Percentiles rank a stretch among this genome's conserved stretches.
Evolutionary conservation across 2,888 invertebrate genomes (phyloP).

Genomic region (Phyllotreta striolata): DNA sequence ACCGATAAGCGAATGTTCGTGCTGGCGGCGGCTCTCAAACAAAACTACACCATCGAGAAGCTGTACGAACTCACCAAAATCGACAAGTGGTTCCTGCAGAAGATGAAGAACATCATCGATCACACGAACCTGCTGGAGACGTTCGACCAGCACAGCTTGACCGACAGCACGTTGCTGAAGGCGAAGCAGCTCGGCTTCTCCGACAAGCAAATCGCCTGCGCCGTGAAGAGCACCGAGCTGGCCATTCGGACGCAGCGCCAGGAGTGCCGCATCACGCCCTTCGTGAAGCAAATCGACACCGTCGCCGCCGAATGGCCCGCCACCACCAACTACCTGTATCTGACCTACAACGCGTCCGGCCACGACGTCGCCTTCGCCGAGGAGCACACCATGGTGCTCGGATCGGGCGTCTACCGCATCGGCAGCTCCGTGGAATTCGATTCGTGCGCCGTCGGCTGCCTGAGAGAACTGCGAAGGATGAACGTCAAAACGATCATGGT

Average conservation of each 20-base stretch:
- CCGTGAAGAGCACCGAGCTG: slow-evolving; percentile 87
- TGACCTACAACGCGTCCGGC: slow-evolving; percentile 90
- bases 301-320: slow-evolving; percentile 99
- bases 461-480: slow-evolving; percentile 87
- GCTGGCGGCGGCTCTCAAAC: slow-evolving; percentile 89
- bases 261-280: slow-evolving; percentile 80
- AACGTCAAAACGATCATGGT: slow-evolving; percentile 95
- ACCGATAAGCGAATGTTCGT: slow-evolving; percentile 98
- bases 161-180: slow-evolving; percentile 69
- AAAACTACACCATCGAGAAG: slow-evolving; percentile 81
- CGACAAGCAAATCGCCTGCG: slow-evolving; percentile 92
- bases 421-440: slow-evolving; percentile 99
- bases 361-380: slow-evolving; percentile 87
- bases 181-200: slow-evolving; percentile 97
- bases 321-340: slow-evolving; percentile 96
- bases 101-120: slow-evolving; percentile 90
- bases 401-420: slow-evolving; percentile 95
- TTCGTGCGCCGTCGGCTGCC: slow-evolving; percentile 98
- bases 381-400: slow-evolving; percentile 86
- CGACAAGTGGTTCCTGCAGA: slow-evolving; percentile 95
- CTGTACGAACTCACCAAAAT: slow-evolving; percentile 95
- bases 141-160: slow-evolving; percentile 69
- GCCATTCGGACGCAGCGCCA: slow-evolving; percentile 80
- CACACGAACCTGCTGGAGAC: slow-evolving; percentile 74
- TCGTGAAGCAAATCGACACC: slow-evolving; percentile 97